Evolutionary conservation across 2,888 invertebrate species (phyloP), one percentile per base, ranked within the genome.

Genomic region (Agrochola lychnidis): DNA sequence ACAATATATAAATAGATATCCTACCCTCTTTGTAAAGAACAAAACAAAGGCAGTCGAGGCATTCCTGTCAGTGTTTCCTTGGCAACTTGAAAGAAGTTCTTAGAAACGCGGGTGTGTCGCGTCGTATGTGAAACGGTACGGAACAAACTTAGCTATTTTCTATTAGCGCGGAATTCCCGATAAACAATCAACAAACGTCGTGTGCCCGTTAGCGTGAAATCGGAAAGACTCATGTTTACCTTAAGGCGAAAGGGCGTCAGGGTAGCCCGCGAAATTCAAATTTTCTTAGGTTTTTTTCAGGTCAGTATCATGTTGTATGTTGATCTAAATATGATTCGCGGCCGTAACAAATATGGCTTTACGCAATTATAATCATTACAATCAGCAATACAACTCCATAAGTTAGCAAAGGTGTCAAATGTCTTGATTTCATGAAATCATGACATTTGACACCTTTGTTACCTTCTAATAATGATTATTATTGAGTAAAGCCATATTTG

Each of bases 201-300:
- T 81, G 84, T 83, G 86, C 78, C 79, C 81, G 88, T 83, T 82
- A 70, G 79, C 86, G 88, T 79, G 85, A 84, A 89, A 90, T 88
- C 84, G 85, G 83, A 86, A 80, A 86, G 87, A 88, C 86, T 89
- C 89, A 83, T 89, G 87, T 92, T 91, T 92, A 90, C 90, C 88
- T 92, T 90, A 30, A 30, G 30, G 30, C 30, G 30, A 30, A 30
- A 30, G n/a, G n/a, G 30, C 30, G 30, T 30, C 30, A 30, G 30
- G 30, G 30, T 30, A 30, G 30, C 30, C 30, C 30, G 30, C 30
- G 30, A 30, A 30, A 30, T 30, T 30, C 30, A 30, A 30, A 30
- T 30, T 30, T 30, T 30, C 30, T 30, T 30, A 30, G 30, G 30
- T 30, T 30, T 30, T 30, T 30, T 30, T 87, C 30, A 30, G 30